These are phyloP conservation scores for Sogatella furcifera DNA, from an alignment of 1,140 invertebrate genomes.

Conservation along the genomic window DNA sequence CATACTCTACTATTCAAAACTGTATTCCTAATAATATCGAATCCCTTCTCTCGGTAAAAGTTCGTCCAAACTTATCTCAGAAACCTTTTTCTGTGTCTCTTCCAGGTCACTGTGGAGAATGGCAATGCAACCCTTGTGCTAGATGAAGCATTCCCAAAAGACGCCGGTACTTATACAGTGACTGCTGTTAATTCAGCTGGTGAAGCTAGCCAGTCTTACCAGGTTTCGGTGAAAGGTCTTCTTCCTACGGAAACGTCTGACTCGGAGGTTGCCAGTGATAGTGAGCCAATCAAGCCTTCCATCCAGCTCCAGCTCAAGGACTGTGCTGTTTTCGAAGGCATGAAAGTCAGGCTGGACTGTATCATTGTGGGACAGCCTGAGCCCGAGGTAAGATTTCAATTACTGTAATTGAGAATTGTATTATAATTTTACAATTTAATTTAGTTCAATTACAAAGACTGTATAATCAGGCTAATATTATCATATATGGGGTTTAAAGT, in stretches of 20 bases:
- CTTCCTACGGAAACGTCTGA: slow-evolving; percentile 61
- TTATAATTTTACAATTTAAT: no score
- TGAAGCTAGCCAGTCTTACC: slow-evolving; percentile 47
- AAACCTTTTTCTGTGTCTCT: slow-evolving; percentile 13
- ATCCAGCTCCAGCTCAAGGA: slow-evolving; percentile 62
- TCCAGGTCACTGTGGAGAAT: slow-evolving; percentile 46
- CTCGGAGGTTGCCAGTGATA: slow-evolving; percentile 55
- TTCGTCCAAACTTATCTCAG: no score
- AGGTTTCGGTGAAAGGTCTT: slow-evolving; percentile 56
- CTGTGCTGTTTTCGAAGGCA: slow-evolving; percentile 55
- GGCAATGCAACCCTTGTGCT: slow-evolving; percentile 51
- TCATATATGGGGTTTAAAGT: no score
- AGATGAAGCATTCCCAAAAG: slow-evolving; percentile 55
- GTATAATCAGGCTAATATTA: no score
- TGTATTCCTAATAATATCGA: no score
- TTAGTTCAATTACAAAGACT: no score
- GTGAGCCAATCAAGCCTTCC: slow-evolving; percentile 57
- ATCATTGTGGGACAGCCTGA: slow-evolving; percentile 75
- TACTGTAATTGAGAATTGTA: no score
- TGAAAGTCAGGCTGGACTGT: slow-evolving; percentile 59
- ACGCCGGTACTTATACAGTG: slow-evolving; percentile 55
- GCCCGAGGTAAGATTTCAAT: slow-evolving; percentile 48
- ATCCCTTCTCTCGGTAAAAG: no score
- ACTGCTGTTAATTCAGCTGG: slow-evolving; percentile 51
- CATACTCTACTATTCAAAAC: no score